phyloP scores from a whole-genome alignment of 2,113 vertebrate genomes.

The Ochotona princeps region DNA sequence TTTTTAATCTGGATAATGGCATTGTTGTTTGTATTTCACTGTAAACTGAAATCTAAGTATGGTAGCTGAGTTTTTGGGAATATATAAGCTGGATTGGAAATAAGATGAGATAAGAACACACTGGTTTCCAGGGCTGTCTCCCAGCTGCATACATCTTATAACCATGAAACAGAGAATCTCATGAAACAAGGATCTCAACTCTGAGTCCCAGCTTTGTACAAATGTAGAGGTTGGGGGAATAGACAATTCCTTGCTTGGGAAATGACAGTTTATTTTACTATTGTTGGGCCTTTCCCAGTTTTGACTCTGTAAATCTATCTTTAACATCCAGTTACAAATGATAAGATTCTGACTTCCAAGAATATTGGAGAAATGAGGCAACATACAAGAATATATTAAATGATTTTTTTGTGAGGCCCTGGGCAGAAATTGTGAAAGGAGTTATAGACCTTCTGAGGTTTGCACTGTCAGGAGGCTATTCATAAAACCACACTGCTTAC shows the following conservation, averaged over 20 bases:
- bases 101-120: background rate
- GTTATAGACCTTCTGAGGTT: conserved; percentile 48
- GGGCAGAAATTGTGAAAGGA: conserved; percentile 60
- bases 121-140: background rate
- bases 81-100: background rate
- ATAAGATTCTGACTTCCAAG: conserved; percentile 64
- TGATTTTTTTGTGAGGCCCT: conserved; percentile 73
- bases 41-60: background rate
- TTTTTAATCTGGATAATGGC: background rate
- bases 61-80: background rate
- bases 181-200: background rate
- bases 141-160: background rate
- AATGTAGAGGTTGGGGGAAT: background rate
- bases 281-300: background rate
- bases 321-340: conserved; percentile 74
- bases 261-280: background rate
- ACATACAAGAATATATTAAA: conserved; percentile 72
- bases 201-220: background rate
- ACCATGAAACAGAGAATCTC: rapidly evolving
- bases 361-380: conserved; percentile 63
- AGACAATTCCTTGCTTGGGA: too few species aligned
- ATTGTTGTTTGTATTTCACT: background rate
- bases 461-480: conserved; percentile 48
- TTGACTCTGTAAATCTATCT: background rate
- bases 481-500: conserved; percentile 56